Percentiles rank a stretch among this genome's conserved stretches.
Conservation (phyloP, 2,797 vertebrate species). For the Enteromius trimaculatus region DNA sequence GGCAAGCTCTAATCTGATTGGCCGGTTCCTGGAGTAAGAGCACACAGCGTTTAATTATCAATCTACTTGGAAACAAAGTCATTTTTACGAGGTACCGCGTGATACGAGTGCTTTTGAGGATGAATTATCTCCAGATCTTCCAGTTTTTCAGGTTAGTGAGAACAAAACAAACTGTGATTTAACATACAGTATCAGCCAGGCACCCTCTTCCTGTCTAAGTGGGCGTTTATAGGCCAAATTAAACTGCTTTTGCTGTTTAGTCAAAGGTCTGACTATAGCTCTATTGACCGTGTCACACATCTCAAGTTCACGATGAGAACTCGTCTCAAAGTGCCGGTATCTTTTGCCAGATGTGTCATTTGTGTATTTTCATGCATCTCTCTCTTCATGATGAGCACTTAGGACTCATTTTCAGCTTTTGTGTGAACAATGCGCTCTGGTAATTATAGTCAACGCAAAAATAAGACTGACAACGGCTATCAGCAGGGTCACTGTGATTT, state of each 20-base stretch:
- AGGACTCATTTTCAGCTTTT: constrained; percentile 6
- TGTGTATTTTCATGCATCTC: background rate
- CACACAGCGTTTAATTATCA: background rate
- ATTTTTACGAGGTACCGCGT: background rate
- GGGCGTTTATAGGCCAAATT: background rate
- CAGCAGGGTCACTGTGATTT: background rate
- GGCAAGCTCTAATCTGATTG: constrained; percentile 10
- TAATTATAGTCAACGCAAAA: constrained; percentile 8
- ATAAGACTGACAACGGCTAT: background rate
- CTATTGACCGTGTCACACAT: background rate
- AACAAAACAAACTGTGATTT: background rate
- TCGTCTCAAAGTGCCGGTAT: background rate
- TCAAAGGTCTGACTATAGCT: background rate
- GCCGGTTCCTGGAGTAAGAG: background rate
- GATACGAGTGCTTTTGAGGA: background rate
- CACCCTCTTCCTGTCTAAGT: background rate
- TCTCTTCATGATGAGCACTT: constrained; percentile 11
- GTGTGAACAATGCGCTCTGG: background rate
- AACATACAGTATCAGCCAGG: background rate
- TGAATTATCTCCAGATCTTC: background rate
- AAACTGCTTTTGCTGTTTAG: background rate
- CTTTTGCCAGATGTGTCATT: background rate
- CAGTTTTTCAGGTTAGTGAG: background rate
- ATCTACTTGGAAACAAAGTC: constrained; percentile 17
- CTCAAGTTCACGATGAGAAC: background rate